phyloP scores from a whole-genome alignment of 2,888 invertebrate genomes.

The Dasysyrphus tricinctus region DNA sequence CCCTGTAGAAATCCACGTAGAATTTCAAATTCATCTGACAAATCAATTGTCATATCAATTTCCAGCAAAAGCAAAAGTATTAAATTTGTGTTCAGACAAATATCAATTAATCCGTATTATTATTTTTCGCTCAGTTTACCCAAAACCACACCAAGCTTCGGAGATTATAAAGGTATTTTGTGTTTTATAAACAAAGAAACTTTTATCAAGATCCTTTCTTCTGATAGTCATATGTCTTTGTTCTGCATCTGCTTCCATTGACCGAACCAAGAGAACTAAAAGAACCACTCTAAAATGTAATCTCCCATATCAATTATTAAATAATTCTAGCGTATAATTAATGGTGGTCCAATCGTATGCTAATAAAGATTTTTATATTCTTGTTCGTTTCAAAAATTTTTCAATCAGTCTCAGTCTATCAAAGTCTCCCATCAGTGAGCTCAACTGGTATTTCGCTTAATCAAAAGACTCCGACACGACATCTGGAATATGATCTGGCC shows the following conservation, averaged over 20 bases:
- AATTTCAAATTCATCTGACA: no score
- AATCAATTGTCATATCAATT: no score
- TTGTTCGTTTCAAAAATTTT: constrained; percentile 14
- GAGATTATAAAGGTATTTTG: neutral
- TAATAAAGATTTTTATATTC: constrained; percentile 67
- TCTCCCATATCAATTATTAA: constrained; percentile 34
- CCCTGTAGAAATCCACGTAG: no score
- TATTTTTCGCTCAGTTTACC: no score
- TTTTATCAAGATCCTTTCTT: neutral
- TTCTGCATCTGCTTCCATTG: constrained; percentile 8
- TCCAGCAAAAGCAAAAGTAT: no score
- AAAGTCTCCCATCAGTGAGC: constrained; percentile 47
- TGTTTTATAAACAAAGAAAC: neutral
- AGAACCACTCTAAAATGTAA: neutral
- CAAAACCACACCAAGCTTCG: neutral
- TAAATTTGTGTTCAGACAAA: no score
- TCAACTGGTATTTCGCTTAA: constrained; percentile 62
- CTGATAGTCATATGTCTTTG: constrained; percentile 3
- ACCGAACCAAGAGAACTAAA: neutral
- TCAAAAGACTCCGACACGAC: constrained; percentile 61
- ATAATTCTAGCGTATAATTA: constrained; percentile 53
- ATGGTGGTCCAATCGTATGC: constrained; percentile 53
- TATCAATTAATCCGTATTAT: no score
- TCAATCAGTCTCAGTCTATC: constrained; percentile 44
- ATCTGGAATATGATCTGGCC: constrained; percentile 70